Evolutionary conservation across 2,888 invertebrate genomes (phyloP).

Genomic region (Mythimna albipuncta): DNA sequence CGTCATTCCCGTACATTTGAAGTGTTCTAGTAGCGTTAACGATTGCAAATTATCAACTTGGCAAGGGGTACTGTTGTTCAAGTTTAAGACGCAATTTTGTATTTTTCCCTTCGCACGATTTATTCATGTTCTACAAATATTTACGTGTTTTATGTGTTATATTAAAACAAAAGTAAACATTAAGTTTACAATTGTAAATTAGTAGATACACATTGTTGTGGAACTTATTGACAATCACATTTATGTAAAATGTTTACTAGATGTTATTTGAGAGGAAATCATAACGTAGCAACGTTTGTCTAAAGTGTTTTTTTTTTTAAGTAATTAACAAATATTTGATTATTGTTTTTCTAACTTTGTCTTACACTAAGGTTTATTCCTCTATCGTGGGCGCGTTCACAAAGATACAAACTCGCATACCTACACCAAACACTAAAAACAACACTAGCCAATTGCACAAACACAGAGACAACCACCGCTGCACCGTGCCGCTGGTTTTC

Average conservation of each 20-base stretch:
- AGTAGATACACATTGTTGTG: not conserved
- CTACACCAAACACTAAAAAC: too few relatives aligned
- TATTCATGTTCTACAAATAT: constrained; percentile 29
- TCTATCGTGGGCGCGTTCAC: too few relatives aligned
- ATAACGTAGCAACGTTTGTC: too few relatives aligned
- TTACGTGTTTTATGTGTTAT: constrained; percentile 3
- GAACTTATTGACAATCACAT: not conserved
- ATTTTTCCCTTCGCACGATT: not conserved
- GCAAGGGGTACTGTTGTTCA: too few relatives aligned
- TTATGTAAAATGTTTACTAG: not conserved
- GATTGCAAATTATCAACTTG: too few relatives aligned
- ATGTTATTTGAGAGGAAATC: constrained; percentile 37
- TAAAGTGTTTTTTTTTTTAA: not conserved
- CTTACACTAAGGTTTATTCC: too few relatives aligned
- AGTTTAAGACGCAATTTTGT: not conserved
- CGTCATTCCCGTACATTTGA: too few relatives aligned
- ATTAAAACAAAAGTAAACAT: not conserved
- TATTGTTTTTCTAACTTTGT: not conserved
- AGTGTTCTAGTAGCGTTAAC: too few relatives aligned
- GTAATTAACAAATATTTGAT: constrained; percentile 17
- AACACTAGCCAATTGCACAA: too few relatives aligned
- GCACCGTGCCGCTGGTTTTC: too few relatives aligned
- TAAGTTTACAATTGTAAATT: not conserved
- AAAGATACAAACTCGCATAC: too few relatives aligned
- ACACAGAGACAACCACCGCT: too few relatives aligned